Conservation (phyloP, 1,140 invertebrate genomes). For the Leptoteleia sp. region DNA sequence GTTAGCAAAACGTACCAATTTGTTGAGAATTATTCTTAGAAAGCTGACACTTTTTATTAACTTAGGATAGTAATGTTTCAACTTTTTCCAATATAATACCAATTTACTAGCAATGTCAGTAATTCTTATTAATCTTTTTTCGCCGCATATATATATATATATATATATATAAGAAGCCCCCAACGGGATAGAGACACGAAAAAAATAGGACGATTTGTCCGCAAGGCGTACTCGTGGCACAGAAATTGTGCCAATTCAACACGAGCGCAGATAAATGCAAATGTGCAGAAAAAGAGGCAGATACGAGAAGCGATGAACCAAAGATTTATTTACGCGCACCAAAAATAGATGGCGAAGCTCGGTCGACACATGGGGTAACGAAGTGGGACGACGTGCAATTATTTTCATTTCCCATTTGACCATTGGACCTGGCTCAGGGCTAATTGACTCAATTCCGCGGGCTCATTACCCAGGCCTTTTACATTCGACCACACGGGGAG, state of each 20-base stretch:
- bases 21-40: too few relatives aligned
- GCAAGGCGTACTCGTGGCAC: conserved; percentile 11
- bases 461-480: conserved; percentile 22
- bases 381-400: conserved; percentile 71
- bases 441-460: conserved; percentile 34
- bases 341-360: conserved; percentile 61
- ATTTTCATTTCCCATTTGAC: conserved; percentile 57
- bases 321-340: conserved; percentile 65
- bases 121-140: too few relatives aligned
- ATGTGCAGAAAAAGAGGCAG: conserved; percentile 50
- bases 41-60: too few relatives aligned
- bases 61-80: too few relatives aligned
- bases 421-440: conserved; percentile 10
- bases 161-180: conserved; percentile 10
- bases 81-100: background rate
- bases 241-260: conserved; percentile 60
- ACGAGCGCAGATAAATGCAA: conserved; percentile 36
- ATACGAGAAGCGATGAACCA: conserved; percentile 66
- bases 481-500: conserved; percentile 3
- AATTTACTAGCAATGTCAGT: too few relatives aligned
- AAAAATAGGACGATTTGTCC: conserved; percentile 49
- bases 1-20: too few relatives aligned
- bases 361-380: conserved; percentile 53
- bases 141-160: too few relatives aligned
- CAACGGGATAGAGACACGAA: conserved; percentile 7